phyloP scores from a whole-genome alignment of 1,140 invertebrate species.

The Drosophila hydei region DNA sequence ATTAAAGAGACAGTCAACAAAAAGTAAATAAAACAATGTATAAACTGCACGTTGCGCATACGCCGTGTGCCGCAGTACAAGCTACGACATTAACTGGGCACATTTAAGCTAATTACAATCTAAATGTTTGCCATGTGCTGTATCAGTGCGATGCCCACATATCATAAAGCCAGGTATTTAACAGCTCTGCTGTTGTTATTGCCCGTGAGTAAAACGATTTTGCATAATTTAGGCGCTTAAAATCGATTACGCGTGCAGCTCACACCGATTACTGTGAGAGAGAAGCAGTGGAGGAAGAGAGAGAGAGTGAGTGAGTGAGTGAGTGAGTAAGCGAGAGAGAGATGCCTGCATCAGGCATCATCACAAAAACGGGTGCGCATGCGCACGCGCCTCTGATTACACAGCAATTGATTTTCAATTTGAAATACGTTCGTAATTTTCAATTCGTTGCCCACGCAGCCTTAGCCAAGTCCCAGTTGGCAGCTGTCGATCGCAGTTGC shows the following conservation, averaged over 20 bases:
- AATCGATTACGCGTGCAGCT: slow-evolving; percentile 63
- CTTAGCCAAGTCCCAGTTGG: slow-evolving; percentile 15
- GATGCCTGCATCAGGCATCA: slow-evolving; percentile 5
- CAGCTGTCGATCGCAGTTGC: not conserved
- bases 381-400: slow-evolving; percentile 76
- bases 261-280: slow-evolving; percentile 9
- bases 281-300: not conserved
- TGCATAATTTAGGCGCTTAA: slow-evolving; percentile 69
- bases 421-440: slow-evolving; percentile 48
- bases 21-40: not conserved
- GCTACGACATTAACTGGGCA: slow-evolving; percentile 19
- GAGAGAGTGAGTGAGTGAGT: not conserved
- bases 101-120: slow-evolving; percentile 38
- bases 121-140: slow-evolving; percentile 25
- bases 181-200: slow-evolving; percentile 17
- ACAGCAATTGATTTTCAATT: slow-evolving; percentile 64
- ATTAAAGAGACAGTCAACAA: slow-evolving; percentile 15
- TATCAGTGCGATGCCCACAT: slow-evolving; percentile 36
- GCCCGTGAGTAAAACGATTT: slow-evolving; percentile 51
- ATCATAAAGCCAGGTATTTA: slow-evolving; percentile 24
- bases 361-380: slow-evolving; percentile 62
- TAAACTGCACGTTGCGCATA: slow-evolving; percentile 32
- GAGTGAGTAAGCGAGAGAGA: not conserved
- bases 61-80: slow-evolving; percentile 25
- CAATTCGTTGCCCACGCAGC: slow-evolving; percentile 60